Percentiles rank a stretch among this genome's conserved stretches.
phyloP scores from a whole-genome alignment of 2,113 vertebrate genomes.

The Salvelinus fontinalis region DNA sequence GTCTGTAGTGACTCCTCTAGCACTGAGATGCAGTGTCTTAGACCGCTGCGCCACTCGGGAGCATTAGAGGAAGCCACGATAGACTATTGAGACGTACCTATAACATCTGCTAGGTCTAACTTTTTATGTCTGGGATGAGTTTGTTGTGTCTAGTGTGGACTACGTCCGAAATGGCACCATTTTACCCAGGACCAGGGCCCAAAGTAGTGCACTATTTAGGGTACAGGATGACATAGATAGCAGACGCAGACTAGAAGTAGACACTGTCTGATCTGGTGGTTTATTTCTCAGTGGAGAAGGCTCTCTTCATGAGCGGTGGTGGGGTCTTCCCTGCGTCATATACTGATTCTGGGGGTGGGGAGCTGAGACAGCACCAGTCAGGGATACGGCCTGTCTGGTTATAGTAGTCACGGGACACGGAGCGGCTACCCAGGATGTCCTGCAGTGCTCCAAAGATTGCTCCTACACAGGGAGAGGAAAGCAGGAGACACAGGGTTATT shows the following conservation, averaged over 20 bases:
- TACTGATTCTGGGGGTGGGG: constrained; percentile 88
- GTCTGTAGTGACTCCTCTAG: no score
- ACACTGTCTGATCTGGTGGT: background rate
- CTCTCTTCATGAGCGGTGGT: constrained; percentile 93
- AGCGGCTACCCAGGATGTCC: constrained; percentile 94
- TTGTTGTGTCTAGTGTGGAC: no score
- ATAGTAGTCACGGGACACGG: constrained; percentile 93
- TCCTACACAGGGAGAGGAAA: constrained; percentile 65
- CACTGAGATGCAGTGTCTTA: no score
- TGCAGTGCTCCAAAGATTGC: constrained; percentile 95
- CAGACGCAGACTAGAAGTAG: background rate
- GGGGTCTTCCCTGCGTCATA: constrained; percentile 90
- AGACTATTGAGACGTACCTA: constrained; percentile 11
- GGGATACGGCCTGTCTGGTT: constrained; percentile 92
- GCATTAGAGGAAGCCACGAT: background rate
- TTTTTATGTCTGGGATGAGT: background rate
- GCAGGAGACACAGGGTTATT: background rate
- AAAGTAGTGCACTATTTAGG: no score
- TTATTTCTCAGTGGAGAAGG: constrained; percentile 97
- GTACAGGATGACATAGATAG: background rate
- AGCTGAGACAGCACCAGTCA: constrained; percentile 95
- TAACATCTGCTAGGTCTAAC: constrained; percentile 3
- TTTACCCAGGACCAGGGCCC: no score
- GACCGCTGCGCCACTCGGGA: no score
- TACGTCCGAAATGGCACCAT: no score